Conservation (phyloP, 1,140 invertebrate species). For the Hypothenemus hampei region DNA sequence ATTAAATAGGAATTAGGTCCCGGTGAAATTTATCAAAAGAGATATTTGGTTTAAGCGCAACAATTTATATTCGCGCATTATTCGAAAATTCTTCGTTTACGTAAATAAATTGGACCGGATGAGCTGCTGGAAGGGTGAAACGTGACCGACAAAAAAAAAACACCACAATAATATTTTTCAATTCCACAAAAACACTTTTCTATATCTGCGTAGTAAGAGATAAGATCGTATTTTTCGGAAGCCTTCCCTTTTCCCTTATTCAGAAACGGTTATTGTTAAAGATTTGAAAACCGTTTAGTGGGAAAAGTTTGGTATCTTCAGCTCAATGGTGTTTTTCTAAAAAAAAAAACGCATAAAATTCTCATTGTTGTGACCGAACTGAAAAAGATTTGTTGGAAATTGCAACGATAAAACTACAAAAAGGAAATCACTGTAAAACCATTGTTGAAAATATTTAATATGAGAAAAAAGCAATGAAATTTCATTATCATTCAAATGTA, state of each 20-base stretch:
- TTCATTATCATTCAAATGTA: too few species aligned
- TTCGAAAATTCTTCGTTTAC: conserved; percentile 3
- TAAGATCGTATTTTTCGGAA: not conserved
- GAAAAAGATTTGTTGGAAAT: conserved; percentile 14
- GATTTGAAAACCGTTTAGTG: conserved; percentile 20
- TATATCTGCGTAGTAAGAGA: too few species aligned
- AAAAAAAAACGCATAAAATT: conserved; percentile 21
- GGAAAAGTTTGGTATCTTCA: conserved; percentile 17
- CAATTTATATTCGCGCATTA: conserved; percentile 17
- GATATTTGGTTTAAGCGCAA: conserved; percentile 9
- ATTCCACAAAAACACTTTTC: too few species aligned
- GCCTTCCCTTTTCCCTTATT: not conserved
- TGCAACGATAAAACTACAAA: conserved; percentile 17
- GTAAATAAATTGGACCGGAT: conserved; percentile 3
- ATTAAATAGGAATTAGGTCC: conserved; percentile 19
- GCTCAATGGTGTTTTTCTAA: conserved; percentile 21
- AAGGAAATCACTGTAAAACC: conserved; percentile 11
- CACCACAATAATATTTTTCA: too few species aligned
- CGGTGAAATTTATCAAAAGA: conserved; percentile 25
- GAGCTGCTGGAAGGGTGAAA: not conserved
- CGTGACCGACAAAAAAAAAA: too few species aligned
- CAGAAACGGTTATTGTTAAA: conserved; percentile 13
- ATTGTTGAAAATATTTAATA: too few species aligned
- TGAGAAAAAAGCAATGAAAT: too few species aligned
- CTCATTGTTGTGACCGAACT: conserved; percentile 16